Base-by-base conservation (phyloP, 2,113 vertebrate genomes). In the Apaloderma vittatum region DNA sequence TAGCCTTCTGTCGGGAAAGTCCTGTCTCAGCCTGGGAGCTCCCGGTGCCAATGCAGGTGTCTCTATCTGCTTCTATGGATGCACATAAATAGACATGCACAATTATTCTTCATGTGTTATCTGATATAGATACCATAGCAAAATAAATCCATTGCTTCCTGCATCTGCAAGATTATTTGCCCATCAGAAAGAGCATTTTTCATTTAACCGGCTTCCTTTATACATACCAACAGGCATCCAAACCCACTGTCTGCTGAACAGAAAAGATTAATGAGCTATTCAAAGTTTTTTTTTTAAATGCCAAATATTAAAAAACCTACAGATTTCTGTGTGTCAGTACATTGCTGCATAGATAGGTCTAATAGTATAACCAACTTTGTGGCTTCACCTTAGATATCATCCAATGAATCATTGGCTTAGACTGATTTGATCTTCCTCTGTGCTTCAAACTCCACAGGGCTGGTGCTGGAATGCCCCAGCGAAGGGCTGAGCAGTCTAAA, bases 1-100 rank as follows among this genome's bases (percentile, higher is more conserved):
- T 1, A 19, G 8, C 32, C 7, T 59, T 43, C 51, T 9, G 6
- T 5, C 1, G 0, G 8, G 14, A 5, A 26, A 12, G 22, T 23
- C 46, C 48, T 12, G 15, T 23, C 51, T 36, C 52, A 22, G 40
- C 1, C 67, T 43, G 51, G n/a, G 17, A 23, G 32, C 46, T 67
- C 62, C n/a, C 30, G 24, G 22, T 9, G 16, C 30, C 59, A 30
- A 2, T 2, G 3, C 40, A 30, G 10, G 26, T 43, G 6, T 43
- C 65, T 43, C 66, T 24, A 0, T 21, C 52, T 62, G 58, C 30
- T 55, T 52, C 68, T 34, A 1, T 21, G 54, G 57, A 18, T 40
- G 21, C 22, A 48, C 26, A 32, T 36, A 51, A 65, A 90, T 14
- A 52, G 27, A 51, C 14, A 12, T 15, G 19, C 15, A 62, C 24